Evolutionary conservation across 35 echinoderm and acorn worm species (phyloP), one percentile per base, ranked within the genome.

Genomic region (Nesometra sesokonis): DNA sequence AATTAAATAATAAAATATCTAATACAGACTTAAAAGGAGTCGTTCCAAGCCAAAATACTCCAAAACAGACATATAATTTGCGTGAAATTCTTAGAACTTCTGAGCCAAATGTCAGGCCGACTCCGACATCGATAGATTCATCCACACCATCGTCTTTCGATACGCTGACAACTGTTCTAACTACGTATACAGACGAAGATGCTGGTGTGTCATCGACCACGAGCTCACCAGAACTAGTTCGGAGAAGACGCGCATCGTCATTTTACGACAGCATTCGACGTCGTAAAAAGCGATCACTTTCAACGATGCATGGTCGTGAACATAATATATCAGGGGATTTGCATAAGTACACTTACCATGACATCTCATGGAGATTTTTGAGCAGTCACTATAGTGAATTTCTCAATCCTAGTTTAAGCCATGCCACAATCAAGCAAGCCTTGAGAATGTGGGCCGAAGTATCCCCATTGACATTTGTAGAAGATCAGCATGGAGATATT

Each of bases 391-490:
- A 47, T n/a, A 77, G 29, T 77, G 88, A 32, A 21, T 79, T 77
- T 35, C 79, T 33, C 82, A 84, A 29, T 80, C 83, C 21, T 27
- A 36, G 34, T 31, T 77, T 34, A 11, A 82, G 32, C 79, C 67
- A 86, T 39, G 80, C 35, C 30, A 86, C 85, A 27, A 77, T 97
- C 13, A 76, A 82, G 13, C 31, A 87, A 35, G 96, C 96, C 15
- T 99, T 99, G 57, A 83, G 96, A 11, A 89, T 93, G 82, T 99
- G 96, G 96, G 92, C 92, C 11, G 92, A 92, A 78, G 90, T 99
- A 8, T 86, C 87, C 57, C 93, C 88, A 11, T 38, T 99, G 35
- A 94, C 35, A 2, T 99, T 99, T 52, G 43, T 80, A 29, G 96
- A 99, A 84, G 47, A 89, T 40, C 38, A 33, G 0, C 35, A 36